A percentile compares a stretch with the other conserved stretches of the same genome.
These are phyloP conservation scores for Anhinga rufa DNA, from an alignment of 2,113 vertebrate genomes.

Conservation along the genomic window DNA sequence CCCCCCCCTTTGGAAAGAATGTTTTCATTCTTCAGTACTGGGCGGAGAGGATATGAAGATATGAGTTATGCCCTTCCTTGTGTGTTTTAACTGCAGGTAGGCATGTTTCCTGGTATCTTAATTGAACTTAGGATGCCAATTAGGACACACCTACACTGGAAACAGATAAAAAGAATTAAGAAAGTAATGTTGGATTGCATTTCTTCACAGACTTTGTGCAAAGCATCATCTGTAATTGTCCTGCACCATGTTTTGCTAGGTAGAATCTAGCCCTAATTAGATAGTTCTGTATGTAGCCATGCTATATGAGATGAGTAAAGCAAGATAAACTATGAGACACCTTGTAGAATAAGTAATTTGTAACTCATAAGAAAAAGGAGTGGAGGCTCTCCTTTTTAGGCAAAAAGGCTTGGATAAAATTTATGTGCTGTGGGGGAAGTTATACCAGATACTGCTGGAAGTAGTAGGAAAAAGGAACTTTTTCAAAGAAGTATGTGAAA, in stretches of 20 bases:
- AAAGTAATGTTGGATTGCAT: neutral
- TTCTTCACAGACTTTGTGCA: neutral
- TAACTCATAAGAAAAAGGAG: neutral
- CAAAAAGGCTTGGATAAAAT: neutral
- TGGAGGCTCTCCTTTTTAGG: neutral
- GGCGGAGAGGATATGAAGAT: neutral
- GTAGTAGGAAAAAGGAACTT: neutral
- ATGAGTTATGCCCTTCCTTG: neutral
- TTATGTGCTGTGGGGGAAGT: neutral
- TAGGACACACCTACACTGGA: neutral
- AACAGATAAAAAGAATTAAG: neutral
- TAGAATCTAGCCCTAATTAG: neutral
- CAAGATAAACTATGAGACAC: neutral
- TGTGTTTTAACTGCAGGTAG: neutral
- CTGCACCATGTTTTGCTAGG: neutral
- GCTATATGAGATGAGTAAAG: neutral
- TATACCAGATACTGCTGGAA: neutral
- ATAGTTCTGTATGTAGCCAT: neutral
- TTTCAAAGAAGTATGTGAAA: neutral
- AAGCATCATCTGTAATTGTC: neutral
- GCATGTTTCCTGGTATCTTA: neutral
- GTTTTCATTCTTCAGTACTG: neutral
- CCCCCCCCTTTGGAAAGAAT: neutral
- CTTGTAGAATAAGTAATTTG: neutral
- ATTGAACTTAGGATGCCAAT: neutral